Base-by-base conservation (phyloP, 1,140 invertebrate species). In the Macrobrachium nipponense region DNA sequence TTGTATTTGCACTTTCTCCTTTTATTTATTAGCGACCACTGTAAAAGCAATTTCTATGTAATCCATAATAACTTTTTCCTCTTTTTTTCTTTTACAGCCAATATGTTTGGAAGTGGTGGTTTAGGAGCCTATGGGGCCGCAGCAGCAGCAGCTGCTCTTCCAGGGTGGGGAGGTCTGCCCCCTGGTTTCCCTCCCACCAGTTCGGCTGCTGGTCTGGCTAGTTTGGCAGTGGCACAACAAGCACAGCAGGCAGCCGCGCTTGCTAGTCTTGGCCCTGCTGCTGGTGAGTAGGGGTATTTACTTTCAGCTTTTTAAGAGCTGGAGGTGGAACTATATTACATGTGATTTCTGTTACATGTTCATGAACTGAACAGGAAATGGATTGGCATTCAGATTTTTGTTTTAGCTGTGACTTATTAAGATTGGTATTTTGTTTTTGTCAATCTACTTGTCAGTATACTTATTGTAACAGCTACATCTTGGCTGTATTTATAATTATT, bases 201-300 rank as follows among this genome's bases (percentile, higher is more conserved):
- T 36, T 78, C 87, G 5, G 87, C 87, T 43, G 87, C 87, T 20
- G 87, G 83, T 64, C 66, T 88, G 82, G 87, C 83, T 14, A 82
- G 76, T 59, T 61, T 84, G 76, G 87, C 87, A 44, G 87, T 83
- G 18, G 87, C 87, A 79, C 87, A 88, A 66, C 87, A 88, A 70
- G 87, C 87, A 61, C 87, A 88, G 73, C 87, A 88, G 72, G 79
- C 79, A 23, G 80, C 79, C 4, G 87, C 83, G 68, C 75, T 88
- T 12, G 87, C 83, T 44, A 78, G 83, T 51, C 78, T 88, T 4
- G 82, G 82, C 36, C 87, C 82, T 59, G 87, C 81, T 43, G 87
- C 80, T 62, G 87, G 87, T 81, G 62, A 61, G 59, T 59, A 20
- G 15, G 18, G 8, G 23, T 61, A 58, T 44, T 15, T 10, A 51